Evolutionary conservation across 1,140 invertebrate species (phyloP), one percentile per base, ranked within the genome.

Genomic region (Drosophila subpulchrella): DNA sequence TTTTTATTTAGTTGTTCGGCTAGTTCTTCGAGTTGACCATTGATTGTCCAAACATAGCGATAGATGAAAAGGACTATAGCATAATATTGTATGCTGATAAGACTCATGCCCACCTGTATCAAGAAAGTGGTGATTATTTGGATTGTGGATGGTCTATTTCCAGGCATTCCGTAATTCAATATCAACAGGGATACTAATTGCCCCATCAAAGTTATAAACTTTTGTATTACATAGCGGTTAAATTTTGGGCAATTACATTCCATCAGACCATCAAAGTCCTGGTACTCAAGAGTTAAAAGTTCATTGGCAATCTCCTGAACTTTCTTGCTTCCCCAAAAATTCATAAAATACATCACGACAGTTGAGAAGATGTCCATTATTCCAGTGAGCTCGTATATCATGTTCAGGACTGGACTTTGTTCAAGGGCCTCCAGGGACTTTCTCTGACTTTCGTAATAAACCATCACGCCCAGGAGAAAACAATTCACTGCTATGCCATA

Each of bases 1-100:
- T 34, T 34, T 10, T 34, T 13, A 11, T 34, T 46, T 0, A 56
- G 8, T 3, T 20, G 13, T 20, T 66, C 51, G 1, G 41, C 42
- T 1, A 76, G 6, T 1, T 27, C 17, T 5, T 54, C 15, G 1
- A 84, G 56, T 12, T 84, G n/a, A 8, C 46, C 41, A 20, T 84
- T 84, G 3, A 83, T 55, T 0, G 65, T 24, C 81, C 81, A 84
- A 0, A 76, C 13, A 20, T 46, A 60, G 3, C 81, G 65, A 47
- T 84, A 84, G 27, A 76, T 75, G 1, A 36, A 32, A 0, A 79
- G 32, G 0, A 79, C 15, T 0, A 39, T 54, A 13, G 79, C 3
- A 30, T 59, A 57, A 30, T 50, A 79, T 3, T 85, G 81, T 60
- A 70, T 66, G 2, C 57, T n/a, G 7, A 38, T 15, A 1, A 75